A percentile compares a stretch with the other conserved stretches of the same genome.
Evolutionary conservation across 2,888 invertebrate species (phyloP).

Genomic region (Tuberolachnus salignus): DNA sequence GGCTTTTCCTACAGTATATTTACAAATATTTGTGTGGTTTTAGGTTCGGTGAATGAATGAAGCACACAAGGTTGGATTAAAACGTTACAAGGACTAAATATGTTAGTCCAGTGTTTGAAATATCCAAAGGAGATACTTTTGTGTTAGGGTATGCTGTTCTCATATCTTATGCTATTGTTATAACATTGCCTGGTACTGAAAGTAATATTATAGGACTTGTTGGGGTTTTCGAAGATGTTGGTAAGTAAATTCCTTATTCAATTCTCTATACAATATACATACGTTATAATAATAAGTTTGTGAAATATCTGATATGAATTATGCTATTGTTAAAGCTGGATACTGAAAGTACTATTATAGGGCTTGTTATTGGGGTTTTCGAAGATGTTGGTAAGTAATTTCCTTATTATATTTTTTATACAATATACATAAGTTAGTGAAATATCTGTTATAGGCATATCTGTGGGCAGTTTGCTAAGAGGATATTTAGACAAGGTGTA

Average conservation of each 20-base stretch:
- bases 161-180: conserved; percentile 84
- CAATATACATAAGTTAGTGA: background rate
- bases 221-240: conserved; percentile 85
- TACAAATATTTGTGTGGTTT: too few relatives aligned
- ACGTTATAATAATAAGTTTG: too few relatives aligned
- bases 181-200: conserved; percentile 75
- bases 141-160: conserved; percentile 87
- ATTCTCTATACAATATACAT: background rate
- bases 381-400: conserved; percentile 74
- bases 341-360: conserved; percentile 86
- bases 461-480: conserved; percentile 79
- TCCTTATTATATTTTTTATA: too few relatives aligned
- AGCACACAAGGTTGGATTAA: conserved; percentile 68
- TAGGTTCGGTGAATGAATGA: conserved; percentile 62
- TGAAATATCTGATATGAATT: too few relatives aligned
- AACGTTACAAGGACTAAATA: conserved; percentile 75
- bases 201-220: conserved; percentile 87
- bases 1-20: too few relatives aligned
- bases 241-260: conserved; percentile 60
- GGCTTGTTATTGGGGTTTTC: conserved; percentile 83
- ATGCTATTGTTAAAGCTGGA: conserved; percentile 81
- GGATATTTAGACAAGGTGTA: conserved; percentile 63
- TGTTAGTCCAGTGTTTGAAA: conserved; percentile 80
- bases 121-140: conserved; percentile 85
- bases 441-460: conserved; percentile 67